Conservation (phyloP, 2,797 vertebrate species). For the Rhinella marina region DNA sequence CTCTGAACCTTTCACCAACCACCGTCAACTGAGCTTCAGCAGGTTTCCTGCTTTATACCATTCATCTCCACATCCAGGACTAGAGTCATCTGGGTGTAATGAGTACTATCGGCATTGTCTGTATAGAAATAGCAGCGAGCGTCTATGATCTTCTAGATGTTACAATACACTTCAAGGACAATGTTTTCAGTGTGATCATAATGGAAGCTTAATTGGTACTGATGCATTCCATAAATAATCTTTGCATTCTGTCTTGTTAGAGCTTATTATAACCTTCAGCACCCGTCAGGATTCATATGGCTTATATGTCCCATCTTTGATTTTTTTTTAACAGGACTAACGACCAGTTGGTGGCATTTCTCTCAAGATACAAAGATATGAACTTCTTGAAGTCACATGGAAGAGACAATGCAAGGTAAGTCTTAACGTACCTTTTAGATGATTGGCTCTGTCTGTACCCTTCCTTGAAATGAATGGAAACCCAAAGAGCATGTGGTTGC, state of each 20-base stretch:
- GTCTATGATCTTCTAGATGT: constrained; percentile 16
- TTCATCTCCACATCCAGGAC: background rate
- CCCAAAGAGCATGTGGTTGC: background rate
- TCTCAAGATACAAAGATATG: constrained; percentile 94
- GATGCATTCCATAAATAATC: constrained; percentile 38
- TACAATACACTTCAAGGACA: constrained; percentile 57
- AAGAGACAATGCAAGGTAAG: constrained; percentile 94
- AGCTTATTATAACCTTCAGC: constrained; percentile 40
- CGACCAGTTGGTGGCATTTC: constrained; percentile 94
- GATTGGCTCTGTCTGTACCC: background rate
- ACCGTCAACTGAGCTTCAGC: too few species aligned
- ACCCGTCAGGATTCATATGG: background rate
- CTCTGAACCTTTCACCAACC: background rate
- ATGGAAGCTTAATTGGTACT: constrained; percentile 34
- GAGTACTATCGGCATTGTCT: background rate
- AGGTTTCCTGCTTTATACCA: background rate
- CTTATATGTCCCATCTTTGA: constrained; percentile 11
- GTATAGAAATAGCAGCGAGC: background rate
- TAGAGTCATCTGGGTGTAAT: background rate
- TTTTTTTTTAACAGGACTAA: constrained; percentile 83
- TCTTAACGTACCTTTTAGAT: constrained; percentile 57
- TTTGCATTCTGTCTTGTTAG: constrained; percentile 25
- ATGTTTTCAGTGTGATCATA: constrained; percentile 24
- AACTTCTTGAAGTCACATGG: constrained; percentile 99
- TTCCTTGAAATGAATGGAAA: background rate